These are phyloP conservation scores for Archips xylosteana DNA, from an alignment of 2,888 invertebrate genomes.

Conservation along the genomic window DNA sequence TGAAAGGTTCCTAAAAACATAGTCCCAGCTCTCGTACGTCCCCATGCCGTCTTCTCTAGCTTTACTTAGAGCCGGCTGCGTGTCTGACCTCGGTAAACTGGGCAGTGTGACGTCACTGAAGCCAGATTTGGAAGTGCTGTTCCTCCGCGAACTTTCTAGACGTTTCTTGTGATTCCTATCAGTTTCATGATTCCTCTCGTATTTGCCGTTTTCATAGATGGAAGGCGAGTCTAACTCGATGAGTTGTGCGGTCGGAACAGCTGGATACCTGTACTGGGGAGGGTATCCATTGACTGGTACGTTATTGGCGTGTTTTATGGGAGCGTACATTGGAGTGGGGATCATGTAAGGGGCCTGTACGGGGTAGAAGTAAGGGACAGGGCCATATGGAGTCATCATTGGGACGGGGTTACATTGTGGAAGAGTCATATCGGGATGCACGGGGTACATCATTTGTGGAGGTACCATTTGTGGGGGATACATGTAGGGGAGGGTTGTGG, in stretches of 20 bases:
- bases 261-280: constrained; percentile 72
- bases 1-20: constrained; percentile 91
- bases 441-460: constrained; percentile 65
- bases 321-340: constrained; percentile 75
- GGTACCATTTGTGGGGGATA: constrained; percentile 43
- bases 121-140: constrained; percentile 73
- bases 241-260: constrained; percentile 88
- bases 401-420: constrained; percentile 61
- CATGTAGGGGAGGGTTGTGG: constrained; percentile 60
- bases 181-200: constrained; percentile 64
- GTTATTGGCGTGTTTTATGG: constrained; percentile 77
- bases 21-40: constrained; percentile 92
- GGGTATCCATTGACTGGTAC: constrained; percentile 81
- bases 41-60: constrained; percentile 88
- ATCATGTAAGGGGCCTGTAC: constrained; percentile 80
- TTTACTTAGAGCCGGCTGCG: constrained; percentile 78
- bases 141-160: constrained; percentile 65
- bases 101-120: constrained; percentile 75
- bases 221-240: constrained; percentile 87
- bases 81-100: constrained; percentile 78
- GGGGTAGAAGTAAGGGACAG: constrained; percentile 77
- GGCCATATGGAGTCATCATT: constrained; percentile 71
- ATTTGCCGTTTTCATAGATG: constrained; percentile 73
- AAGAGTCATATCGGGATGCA: constrained; percentile 59
- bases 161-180: constrained; percentile 61